Conservation (phyloP, 2,797 vertebrate genomes). For the Dendrocincla tyrannina region DNA sequence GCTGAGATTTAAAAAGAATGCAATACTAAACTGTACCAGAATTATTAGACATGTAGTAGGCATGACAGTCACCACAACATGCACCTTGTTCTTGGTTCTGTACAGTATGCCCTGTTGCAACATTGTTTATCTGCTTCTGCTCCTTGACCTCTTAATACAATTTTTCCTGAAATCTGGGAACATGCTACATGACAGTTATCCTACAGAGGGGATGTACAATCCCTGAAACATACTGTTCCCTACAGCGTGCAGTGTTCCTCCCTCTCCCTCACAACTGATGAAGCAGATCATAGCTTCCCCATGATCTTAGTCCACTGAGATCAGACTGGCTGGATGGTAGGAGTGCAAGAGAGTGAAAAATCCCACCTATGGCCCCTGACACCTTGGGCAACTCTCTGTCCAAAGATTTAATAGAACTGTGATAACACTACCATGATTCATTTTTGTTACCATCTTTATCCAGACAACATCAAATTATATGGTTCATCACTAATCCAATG, state of each 20-base stretch:
- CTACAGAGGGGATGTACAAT: not conserved
- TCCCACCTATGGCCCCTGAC: not conserved
- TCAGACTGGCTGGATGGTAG: not conserved
- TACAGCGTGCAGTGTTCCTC: not conserved
- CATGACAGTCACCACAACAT: not conserved
- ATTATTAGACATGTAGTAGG: not conserved
- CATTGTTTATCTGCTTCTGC: not conserved
- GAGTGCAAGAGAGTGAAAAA: not conserved
- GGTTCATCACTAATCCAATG: not conserved
- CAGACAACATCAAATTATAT: not conserved
- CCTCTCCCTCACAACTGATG: not conserved
- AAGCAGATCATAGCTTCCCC: not conserved
- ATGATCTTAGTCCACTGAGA: not conserved
- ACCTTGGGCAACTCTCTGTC: not conserved
- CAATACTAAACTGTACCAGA: not conserved
- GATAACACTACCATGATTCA: not conserved
- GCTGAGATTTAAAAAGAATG: not conserved
- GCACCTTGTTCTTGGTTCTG: not conserved
- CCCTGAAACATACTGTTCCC: accelerated
- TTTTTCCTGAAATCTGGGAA: not conserved
- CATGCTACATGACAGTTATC: not conserved
- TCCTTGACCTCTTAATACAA: not conserved
- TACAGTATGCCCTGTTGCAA: not conserved
- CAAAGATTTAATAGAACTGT: not conserved
- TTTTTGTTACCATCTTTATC: not conserved